phyloP scores from a whole-genome alignment of 2,113 vertebrate species.

The Oncorhynchus kisutch region DNA sequence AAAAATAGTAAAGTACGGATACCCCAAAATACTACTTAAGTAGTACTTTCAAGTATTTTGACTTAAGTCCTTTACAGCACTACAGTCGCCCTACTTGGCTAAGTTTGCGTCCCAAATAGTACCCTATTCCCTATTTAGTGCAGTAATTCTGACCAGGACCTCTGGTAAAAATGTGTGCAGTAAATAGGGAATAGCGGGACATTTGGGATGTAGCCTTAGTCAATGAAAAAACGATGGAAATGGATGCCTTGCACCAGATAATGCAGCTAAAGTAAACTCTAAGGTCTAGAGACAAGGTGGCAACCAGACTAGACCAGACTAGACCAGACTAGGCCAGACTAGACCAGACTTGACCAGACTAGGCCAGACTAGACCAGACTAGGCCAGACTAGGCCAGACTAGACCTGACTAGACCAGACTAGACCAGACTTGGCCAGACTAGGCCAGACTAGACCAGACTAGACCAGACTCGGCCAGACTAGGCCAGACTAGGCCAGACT shows the following conservation, averaged over 20 bases:
- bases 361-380: neutral
- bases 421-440: neutral
- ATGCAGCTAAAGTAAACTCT: neutral
- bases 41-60: too few species aligned
- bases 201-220: neutral
- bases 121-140: too few species aligned
- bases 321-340: neutral
- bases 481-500: too few species aligned
- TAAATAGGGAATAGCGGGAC: too few species aligned
- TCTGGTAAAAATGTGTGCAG: too few species aligned
- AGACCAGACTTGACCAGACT: neutral
- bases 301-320: neutral
- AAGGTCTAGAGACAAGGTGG: too few species aligned
- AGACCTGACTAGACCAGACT: neutral
- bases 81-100: slow-evolving; percentile 15
- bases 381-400: too few species aligned
- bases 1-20: too few species aligned
- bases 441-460: neutral
- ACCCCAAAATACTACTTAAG: too few species aligned
- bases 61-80: neutral
- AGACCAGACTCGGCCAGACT: neutral
- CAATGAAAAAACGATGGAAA: slow-evolving; percentile 4
- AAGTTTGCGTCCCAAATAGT: neutral
- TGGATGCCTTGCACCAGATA: slow-evolving; percentile 6
- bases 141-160: too few species aligned